Evolutionary conservation across 2,113 vertebrate species (phyloP).

Genomic region (Eolophus roseicapilla): DNA sequence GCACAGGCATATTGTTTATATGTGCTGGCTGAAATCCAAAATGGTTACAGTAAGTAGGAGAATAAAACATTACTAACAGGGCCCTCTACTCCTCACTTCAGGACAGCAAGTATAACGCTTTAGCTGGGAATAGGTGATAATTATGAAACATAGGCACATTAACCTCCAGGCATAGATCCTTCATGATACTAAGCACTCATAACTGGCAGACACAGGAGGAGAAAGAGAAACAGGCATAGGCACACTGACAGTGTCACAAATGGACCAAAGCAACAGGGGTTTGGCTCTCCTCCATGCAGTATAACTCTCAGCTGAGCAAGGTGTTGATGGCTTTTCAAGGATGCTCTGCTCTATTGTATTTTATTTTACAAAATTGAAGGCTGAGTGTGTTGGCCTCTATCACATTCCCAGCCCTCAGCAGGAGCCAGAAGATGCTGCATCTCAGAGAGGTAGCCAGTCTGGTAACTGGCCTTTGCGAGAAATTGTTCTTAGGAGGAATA

Average conservation of each 20-base stretch:
- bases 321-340: neutral
- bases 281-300: neutral
- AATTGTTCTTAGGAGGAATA: neutral
- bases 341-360: neutral
- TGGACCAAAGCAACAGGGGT: neutral
- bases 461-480: neutral
- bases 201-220: neutral
- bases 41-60: conserved; percentile 49
- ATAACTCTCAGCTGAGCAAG: neutral
- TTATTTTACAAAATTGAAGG: neutral
- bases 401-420: neutral
- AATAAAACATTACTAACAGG: conserved; percentile 53
- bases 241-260: neutral
- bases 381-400: neutral
- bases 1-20: conserved; percentile 49
- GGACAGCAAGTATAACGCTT: neutral
- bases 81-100: conserved; percentile 15
- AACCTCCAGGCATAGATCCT: neutral
- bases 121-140: neutral
- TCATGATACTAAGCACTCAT: neutral
- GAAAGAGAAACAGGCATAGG: neutral
- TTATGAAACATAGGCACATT: neutral
- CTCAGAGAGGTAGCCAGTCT: neutral
- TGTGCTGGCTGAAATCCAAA: conserved; percentile 48
- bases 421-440: neutral